Conservation (phyloP, 2,888 invertebrate genomes). For the Spisula subtruncata region DNA sequence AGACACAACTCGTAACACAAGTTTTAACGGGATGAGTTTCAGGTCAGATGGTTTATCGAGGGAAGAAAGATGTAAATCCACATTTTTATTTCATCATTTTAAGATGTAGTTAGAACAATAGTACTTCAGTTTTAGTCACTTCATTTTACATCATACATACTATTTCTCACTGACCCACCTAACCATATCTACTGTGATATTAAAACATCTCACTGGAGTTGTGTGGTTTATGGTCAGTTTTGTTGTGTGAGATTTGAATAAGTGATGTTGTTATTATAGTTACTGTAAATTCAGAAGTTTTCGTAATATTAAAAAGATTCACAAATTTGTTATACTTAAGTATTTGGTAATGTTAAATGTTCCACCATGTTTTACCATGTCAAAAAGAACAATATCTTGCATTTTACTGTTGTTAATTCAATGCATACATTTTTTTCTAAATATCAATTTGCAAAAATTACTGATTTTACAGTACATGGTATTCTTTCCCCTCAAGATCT, state of each 20-base stretch:
- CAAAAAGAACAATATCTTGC: too few species aligned
- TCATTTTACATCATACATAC: background rate
- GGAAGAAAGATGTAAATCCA: constrained; percentile 22
- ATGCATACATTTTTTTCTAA: background rate
- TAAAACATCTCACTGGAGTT: background rate
- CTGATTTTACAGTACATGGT: background rate
- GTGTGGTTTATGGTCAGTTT: background rate
- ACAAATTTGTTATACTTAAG: too few species aligned
- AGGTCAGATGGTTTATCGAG: background rate
- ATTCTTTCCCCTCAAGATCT: background rate
- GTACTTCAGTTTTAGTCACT: background rate
- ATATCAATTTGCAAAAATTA: background rate
- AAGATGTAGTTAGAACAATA: background rate
- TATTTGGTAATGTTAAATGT: background rate
- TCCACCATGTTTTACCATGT: too few species aligned
- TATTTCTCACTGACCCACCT: background rate
- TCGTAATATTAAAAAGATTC: too few species aligned
- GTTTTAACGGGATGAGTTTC: too few species aligned
- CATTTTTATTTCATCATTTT: background rate
- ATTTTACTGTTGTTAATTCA: too few species aligned
- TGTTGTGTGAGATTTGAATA: background rate
- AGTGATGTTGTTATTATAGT: background rate
- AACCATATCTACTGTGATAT: background rate
- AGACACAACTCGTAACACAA: too few species aligned
- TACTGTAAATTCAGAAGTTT: background rate